Conservation (phyloP, 2,113 vertebrate species). For the Melanerpes formicivorus region DNA sequence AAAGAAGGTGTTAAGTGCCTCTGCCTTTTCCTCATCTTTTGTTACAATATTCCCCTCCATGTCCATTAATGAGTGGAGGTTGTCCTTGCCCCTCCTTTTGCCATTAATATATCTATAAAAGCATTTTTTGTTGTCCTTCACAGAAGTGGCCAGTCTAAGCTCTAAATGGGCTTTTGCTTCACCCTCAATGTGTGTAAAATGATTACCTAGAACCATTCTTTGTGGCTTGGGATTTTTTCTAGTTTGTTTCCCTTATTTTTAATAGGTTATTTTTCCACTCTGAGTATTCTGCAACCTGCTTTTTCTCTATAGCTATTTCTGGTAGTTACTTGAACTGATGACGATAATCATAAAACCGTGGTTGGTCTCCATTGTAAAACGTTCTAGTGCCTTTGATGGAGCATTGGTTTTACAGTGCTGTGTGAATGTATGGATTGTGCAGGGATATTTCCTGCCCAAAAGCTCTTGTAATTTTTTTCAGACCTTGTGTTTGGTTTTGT, state of each 20-base stretch:
- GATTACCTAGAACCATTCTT: background rate
- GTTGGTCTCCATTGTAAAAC: conserved; percentile 3
- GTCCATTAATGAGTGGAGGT: too few species aligned
- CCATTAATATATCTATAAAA: too few species aligned
- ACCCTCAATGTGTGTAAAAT: background rate
- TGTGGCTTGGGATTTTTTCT: background rate
- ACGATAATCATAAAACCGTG: background rate
- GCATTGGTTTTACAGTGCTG: background rate
- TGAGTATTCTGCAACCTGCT: conserved; percentile 5
- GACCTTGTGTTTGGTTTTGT: conserved; percentile 13
- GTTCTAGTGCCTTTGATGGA: conserved; percentile 6
- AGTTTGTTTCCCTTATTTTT: background rate
- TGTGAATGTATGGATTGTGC: background rate
- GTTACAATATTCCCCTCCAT: too few species aligned
- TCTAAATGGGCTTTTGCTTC: background rate
- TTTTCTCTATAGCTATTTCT: background rate
- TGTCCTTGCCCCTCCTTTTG: too few species aligned
- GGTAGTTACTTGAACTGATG: background rate
- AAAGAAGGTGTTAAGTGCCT: too few species aligned
- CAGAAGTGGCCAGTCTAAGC: too few species aligned
- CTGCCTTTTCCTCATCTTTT: too few species aligned
- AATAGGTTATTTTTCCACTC: background rate
- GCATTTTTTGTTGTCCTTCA: too few species aligned
- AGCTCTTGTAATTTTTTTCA: background rate
- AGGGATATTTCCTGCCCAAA: background rate